Evolutionary conservation across 2,113 vertebrate species (phyloP).

Genomic region (Sylvia atricapilla): DNA sequence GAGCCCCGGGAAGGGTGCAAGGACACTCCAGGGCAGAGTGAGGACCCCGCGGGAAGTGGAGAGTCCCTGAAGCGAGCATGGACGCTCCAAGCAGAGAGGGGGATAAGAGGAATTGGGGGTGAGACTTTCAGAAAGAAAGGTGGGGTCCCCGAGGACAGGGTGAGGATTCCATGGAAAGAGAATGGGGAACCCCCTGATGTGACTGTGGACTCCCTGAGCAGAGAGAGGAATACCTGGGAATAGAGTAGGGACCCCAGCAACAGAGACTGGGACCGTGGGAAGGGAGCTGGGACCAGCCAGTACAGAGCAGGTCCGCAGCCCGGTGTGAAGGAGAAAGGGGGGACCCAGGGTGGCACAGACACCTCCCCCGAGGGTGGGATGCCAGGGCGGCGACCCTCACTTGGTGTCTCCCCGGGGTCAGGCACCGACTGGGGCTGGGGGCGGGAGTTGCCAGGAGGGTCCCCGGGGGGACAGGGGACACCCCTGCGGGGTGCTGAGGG

Average conservation of each 20-base stretch:
- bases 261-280: not conserved
- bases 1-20: not conserved
- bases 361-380: not conserved
- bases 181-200: not conserved
- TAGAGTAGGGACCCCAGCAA: not conserved
- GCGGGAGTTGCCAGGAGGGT: too few species aligned
- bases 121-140: not conserved
- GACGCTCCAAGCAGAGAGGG: not conserved
- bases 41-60: not conserved
- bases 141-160: not conserved
- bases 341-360: not conserved
- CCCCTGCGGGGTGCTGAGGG: not conserved
- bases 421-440: too few species aligned
- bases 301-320: not conserved
- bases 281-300: not conserved
- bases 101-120: not conserved
- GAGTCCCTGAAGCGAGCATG: not conserved
- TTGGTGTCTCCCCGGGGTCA: too few species aligned
- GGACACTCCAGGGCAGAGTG: too few species aligned
- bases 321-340: not conserved
- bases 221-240: not conserved
- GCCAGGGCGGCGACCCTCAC: too few species aligned
- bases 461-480: too few species aligned
- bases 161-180: not conserved
- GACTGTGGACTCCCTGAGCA: rapidly evolving